A percentile compares a stretch with the other conserved stretches of the same genome.
Evolutionary conservation across 2,113 vertebrate genomes (phyloP).

Genomic region (Microtus pennsylvanicus): DNA sequence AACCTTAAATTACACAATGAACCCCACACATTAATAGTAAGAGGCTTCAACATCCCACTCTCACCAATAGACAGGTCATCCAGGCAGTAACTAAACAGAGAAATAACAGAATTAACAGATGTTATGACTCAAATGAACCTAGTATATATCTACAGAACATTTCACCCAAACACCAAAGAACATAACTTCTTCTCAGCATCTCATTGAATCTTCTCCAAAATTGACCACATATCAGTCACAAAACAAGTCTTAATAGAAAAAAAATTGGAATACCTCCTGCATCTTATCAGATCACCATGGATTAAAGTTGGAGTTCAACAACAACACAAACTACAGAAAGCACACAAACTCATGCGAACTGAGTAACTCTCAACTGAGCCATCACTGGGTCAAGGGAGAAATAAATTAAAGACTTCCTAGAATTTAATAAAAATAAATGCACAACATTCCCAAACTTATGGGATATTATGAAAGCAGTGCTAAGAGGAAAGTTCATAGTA

Average conservation of each 20-base stretch:
- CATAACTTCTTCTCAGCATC: background rate
- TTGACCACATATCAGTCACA: background rate
- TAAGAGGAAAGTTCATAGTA: too few species aligned
- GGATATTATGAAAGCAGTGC: too few species aligned
- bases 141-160: background rate
- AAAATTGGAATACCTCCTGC: too few species aligned
- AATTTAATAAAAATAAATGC: too few species aligned
- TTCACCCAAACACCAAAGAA: background rate
- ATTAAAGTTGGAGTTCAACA: too few species aligned
- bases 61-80: background rate
- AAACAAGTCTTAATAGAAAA: background rate
- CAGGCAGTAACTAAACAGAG: background rate
- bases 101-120: background rate
- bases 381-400: too few species aligned
- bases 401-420: too few species aligned
- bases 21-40: background rate
- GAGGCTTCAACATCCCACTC: background rate
- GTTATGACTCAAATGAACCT: background rate
- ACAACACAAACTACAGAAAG: too few species aligned
- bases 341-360: too few species aligned
- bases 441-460: too few species aligned
- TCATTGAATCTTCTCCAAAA: background rate
- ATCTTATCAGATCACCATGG: too few species aligned
- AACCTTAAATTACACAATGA: background rate
- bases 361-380: too few species aligned